Percentiles rank a stretch among this genome's conserved stretches.
These are phyloP conservation scores for Naja naja DNA, from an alignment of 2,113 vertebrate genomes.

Conservation along the genomic window DNA sequence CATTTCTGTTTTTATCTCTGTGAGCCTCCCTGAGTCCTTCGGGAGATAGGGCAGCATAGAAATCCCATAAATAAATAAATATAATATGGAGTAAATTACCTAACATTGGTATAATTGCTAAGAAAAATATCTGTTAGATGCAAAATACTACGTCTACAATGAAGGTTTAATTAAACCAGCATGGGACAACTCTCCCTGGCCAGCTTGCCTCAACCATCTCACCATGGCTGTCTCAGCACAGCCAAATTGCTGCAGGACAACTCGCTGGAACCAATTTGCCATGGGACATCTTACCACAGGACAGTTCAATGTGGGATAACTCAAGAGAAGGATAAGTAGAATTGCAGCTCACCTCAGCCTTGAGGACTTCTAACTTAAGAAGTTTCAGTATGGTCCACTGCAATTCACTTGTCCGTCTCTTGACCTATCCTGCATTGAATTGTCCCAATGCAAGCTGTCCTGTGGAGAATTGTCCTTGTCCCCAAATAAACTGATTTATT, in stretches of 20 bases:
- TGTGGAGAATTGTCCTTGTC: neutral
- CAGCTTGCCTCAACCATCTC: neutral
- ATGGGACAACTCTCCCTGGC: neutral
- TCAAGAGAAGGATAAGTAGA: neutral
- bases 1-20: too few species aligned
- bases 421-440: neutral
- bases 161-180: neutral
- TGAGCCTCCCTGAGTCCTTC: too few species aligned
- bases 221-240: neutral
- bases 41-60: too few species aligned
- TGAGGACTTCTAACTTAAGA: neutral
- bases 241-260: neutral
- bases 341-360: neutral
- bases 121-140: neutral
- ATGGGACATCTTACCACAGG: neutral
- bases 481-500: neutral
- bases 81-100: neutral
- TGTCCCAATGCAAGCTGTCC: neutral
- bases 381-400: neutral
- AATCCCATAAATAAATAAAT: too few species aligned
- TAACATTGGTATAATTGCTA: neutral
- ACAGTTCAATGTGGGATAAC: neutral
- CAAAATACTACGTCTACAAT: neutral
- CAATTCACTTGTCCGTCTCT: neutral
- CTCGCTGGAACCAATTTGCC: neutral